phyloP scores from a whole-genome alignment of 2,888 invertebrate species.

The Drymonia ruficornis region DNA sequence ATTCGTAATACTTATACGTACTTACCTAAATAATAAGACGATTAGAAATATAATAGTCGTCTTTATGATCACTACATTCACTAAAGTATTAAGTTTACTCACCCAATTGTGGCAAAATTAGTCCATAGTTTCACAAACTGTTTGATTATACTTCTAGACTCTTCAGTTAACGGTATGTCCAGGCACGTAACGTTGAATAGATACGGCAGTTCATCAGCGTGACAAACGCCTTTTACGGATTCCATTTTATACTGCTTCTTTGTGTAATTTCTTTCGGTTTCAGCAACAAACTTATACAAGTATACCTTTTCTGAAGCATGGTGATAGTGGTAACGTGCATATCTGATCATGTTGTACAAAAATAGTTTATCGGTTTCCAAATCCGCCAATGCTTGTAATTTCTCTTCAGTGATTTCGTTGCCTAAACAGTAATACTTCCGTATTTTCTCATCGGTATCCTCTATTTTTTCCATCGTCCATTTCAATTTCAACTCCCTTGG shows the following conservation, averaged over 20 bases:
- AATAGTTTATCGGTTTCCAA: conserved; percentile 68
- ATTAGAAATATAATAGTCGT: no score
- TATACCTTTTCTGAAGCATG: conserved; percentile 55
- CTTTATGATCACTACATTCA: no score
- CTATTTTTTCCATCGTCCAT: conserved; percentile 49
- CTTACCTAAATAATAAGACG: no score
- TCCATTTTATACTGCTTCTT: conserved; percentile 70
- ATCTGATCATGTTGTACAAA: conserved; percentile 65
- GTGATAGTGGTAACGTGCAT: conserved; percentile 58
- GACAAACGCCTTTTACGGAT: conserved; percentile 65
- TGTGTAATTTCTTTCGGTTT: conserved; percentile 70
- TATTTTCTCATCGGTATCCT: conserved; percentile 57
- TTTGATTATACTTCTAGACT: conserved; percentile 56
- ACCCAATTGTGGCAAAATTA: conserved; percentile 71
- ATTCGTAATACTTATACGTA: no score
- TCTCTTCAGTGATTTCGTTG: conserved; percentile 51
- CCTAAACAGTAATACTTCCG: conserved; percentile 65
- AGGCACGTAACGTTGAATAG: conserved; percentile 67
- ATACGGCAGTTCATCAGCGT: conserved; percentile 72
- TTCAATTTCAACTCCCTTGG: conserved; percentile 73
- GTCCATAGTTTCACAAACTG: conserved; percentile 66
- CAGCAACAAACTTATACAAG: conserved; percentile 68
- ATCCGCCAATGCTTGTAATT: conserved; percentile 56
- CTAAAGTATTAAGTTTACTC: conserved; percentile 32
- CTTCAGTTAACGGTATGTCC: conserved; percentile 64